Conservation (phyloP, 2,888 invertebrate genomes). For the Gymnosoma rotundatum region DNA sequence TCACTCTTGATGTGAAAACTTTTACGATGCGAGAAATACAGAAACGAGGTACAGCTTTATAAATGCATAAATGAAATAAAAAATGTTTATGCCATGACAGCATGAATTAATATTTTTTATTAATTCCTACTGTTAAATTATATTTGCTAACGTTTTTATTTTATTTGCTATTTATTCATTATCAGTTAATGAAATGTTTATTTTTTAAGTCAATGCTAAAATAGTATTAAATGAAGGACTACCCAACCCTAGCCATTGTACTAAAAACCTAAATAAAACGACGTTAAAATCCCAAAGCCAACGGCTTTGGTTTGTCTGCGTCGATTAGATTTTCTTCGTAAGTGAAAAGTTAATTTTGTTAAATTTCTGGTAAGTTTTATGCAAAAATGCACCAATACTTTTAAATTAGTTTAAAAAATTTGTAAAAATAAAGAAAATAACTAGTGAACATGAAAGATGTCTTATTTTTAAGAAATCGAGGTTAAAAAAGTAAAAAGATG, state of each 20-base stretch:
- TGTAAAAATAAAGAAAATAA: not conserved
- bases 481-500: conserved; percentile 19
- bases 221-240: no score
- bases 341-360: conserved; percentile 70
- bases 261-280: conserved; percentile 25
- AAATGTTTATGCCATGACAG: no score
- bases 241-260: not conserved
- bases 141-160: no score
- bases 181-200: no score
- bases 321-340: conserved; percentile 65
- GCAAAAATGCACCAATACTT: conserved; percentile 40
- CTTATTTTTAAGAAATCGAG: not conserved
- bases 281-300: conserved; percentile 24
- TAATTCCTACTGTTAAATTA: no score
- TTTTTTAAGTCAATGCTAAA: no score
- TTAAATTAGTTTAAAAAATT: conserved; percentile 14
- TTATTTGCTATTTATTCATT: no score
- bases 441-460: not conserved
- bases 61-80: no score
- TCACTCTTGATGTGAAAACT: no score
- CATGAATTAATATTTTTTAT: no score
- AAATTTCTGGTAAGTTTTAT: conserved; percentile 74
- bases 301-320: conserved; percentile 63
- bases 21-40: no score
- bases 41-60: no score